Conservation (phyloP, 2,797 vertebrate genomes). For the Pitangus sulphuratus region DNA sequence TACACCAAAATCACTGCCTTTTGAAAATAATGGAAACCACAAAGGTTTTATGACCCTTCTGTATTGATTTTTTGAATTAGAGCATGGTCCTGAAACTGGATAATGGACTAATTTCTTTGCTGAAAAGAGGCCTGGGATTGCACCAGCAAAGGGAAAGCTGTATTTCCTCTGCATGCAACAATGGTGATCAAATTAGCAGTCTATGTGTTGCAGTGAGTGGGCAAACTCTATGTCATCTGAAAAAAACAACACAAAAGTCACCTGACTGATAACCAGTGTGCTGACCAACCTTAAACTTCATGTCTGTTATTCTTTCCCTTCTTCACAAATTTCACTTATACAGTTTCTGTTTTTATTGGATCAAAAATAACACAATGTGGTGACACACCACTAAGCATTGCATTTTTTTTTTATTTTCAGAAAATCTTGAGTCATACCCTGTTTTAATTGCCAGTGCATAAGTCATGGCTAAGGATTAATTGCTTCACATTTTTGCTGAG, state of each 20-base stretch:
- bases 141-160: not conserved
- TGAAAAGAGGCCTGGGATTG: not conserved
- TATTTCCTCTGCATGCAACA: not conserved
- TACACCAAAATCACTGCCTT: not conserved
- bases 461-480: constrained; percentile 7
- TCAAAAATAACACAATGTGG: not conserved
- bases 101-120: constrained; percentile 11
- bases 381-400: not conserved
- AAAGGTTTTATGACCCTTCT: not conserved
- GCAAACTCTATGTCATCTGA: not conserved
- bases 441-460: not conserved
- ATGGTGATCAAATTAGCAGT: not conserved
- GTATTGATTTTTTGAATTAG: not conserved
- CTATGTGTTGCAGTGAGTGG: not conserved
- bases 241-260: not conserved
- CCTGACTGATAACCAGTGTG: not conserved
- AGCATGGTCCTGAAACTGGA: constrained; percentile 44
- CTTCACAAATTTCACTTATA: not conserved
- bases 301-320: not conserved
- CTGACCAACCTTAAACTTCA: not conserved
- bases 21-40: not conserved
- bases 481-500: not conserved
- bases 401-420: not conserved
- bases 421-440: not conserved
- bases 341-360: not conserved